Base-by-base conservation (phyloP, 1,140 invertebrate genomes). In the Hetaerina americana region DNA sequence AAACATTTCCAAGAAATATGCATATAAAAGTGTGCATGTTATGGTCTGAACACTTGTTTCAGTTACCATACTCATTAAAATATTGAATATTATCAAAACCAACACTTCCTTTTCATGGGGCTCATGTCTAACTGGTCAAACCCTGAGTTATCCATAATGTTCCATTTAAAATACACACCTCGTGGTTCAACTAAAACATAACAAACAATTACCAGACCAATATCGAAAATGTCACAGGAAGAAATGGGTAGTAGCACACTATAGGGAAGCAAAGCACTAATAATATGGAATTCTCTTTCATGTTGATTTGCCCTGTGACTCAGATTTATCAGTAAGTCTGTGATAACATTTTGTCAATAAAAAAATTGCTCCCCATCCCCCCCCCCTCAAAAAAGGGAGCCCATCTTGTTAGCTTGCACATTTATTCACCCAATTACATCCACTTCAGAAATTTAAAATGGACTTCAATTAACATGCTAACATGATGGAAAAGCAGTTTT, bases 31-130 rank as follows among this genome's bases (percentile, higher is more conserved):
- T 57, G 40, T 57, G 40, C 40, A 57, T n/a, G 22, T 57, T 18
- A 57, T 57, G 40, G 40, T 57, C 40, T 57, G 40, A 57, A n/a
- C n/a, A n/a, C n/a, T n/a, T n/a, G n/a, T n/a, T 5, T 57, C 40
- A 57, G 22, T 18, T 12, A 57, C 40, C 40, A 57, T n/a, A 57
- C 22, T 57, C 40, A 57, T 57, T 57, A 57, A 57, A 57, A 57
- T 57, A 57, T 57, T 57, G 40, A 57, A n/a, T n/a, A n/a, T 57
- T 57, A 57, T 57, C 40, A 57, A 57, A 57, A 57, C 40, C 40
- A 57, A 57, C 40, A 57, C 40, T 57, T 57, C 22, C 40, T 57
- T 57, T 57, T n/a, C 40, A 57, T 57, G 40, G 22, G 40, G 40
- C 15, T 57, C 40, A 57, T n/a, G 22, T 57, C 2, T 57, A 57